Evolutionary conservation across 1,140 invertebrate genomes (phyloP).

Genomic region (Caenorhabditis remanei): DNA sequence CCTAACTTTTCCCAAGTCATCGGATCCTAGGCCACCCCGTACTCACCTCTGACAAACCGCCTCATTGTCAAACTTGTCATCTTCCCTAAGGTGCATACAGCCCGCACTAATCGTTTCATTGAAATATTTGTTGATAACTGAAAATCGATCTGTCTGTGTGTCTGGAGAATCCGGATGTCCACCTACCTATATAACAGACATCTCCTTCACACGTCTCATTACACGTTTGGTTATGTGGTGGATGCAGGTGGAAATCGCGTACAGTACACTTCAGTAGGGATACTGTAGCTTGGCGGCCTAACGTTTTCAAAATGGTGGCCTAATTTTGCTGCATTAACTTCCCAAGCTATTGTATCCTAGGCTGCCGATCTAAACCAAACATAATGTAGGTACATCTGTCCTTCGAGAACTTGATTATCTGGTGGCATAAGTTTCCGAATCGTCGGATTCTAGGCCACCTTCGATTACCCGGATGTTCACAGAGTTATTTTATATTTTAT

Average conservation of each 20-base stretch:
- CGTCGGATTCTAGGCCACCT: too few relatives aligned
- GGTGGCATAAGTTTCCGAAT: too few relatives aligned
- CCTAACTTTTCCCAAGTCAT: background rate
- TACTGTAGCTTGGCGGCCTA: background rate
- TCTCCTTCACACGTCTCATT: conserved; percentile 29
- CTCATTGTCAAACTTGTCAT: background rate
- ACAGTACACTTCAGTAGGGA: conserved; percentile 9
- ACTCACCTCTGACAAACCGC: conserved; percentile 41
- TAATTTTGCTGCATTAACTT: too few relatives aligned
- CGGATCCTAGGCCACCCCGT: background rate
- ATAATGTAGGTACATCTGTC: too few relatives aligned
- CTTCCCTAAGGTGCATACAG: background rate
- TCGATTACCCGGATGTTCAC: too few relatives aligned
- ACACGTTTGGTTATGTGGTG: background rate
- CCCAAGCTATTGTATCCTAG: background rate
- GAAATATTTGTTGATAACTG: conserved; percentile 58
- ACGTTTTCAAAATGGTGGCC: too few relatives aligned
- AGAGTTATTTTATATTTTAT: too few relatives aligned
- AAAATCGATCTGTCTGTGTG: background rate
- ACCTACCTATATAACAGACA: conserved; percentile 30
- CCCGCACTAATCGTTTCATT: conserved; percentile 53
- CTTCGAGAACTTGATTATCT: too few relatives aligned
- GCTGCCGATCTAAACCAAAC: background rate
- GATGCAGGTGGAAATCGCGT: background rate
- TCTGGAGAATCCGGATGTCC: too few relatives aligned